A percentile compares a stretch with the other conserved stretches of the same genome.
Evolutionary conservation across 2,888 invertebrate genomes (phyloP).

Genomic region (Deroplatys truncata): DNA sequence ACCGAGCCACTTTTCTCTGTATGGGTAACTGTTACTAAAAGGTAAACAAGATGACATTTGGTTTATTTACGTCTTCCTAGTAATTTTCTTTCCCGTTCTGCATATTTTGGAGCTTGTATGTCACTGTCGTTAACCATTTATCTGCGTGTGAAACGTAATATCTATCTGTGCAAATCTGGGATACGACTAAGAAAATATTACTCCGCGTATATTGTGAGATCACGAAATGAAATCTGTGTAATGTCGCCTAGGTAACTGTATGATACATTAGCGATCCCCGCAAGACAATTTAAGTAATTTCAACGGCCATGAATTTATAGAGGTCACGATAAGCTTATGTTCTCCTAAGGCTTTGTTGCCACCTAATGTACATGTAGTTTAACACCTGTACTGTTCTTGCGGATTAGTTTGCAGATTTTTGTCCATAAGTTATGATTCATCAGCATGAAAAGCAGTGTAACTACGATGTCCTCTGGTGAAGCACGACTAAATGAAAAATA

Average conservation of each 20-base stretch:
- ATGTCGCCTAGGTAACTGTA: not conserved
- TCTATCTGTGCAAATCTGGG: no score
- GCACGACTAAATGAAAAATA: not conserved
- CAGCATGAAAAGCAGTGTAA: no score
- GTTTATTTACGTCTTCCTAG: no score
- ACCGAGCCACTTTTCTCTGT: no score
- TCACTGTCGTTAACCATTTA: no score
- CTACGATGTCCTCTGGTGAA: not conserved
- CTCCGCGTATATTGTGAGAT: not conserved
- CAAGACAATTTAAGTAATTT: not conserved
- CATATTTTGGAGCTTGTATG: no score
- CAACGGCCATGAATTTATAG: not conserved
- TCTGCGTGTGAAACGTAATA: no score
- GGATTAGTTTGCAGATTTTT: not conserved
- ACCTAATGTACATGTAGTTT: not conserved
- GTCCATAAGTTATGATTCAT: no score
- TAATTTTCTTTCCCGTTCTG: no score
- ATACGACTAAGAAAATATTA: no score
- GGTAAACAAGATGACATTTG: no score
- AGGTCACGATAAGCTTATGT: not conserved
- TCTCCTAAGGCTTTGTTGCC: not conserved
- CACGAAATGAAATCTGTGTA: not conserved
- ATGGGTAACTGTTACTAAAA: no score
- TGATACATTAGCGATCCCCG: not conserved
- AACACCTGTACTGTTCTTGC: not conserved